Evolutionary conservation across 2,113 vertebrate genomes (phyloP).

Genomic region (Proterorhinus semilunaris): DNA sequence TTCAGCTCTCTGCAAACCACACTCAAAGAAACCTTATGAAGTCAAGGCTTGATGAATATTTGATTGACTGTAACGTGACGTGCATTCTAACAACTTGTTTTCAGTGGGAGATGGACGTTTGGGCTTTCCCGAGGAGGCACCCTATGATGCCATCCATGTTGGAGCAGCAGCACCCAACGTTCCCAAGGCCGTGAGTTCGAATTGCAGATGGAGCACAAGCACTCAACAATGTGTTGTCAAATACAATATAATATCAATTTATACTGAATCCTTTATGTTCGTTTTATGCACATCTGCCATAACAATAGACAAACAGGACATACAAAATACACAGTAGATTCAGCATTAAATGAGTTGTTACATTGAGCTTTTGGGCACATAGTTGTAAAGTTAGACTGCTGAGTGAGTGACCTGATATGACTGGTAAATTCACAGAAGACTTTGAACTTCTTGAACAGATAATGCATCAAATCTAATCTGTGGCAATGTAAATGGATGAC

Average conservation of each 20-base stretch:
- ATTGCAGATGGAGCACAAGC: not conserved
- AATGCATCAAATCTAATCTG: not conserved
- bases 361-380: too few species aligned
- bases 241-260: not conserved
- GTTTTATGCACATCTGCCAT: too few species aligned
- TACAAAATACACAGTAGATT: too few species aligned
- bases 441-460: not conserved
- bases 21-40: too few species aligned
- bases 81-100: slow-evolving; percentile 43
- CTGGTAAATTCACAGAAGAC: not conserved
- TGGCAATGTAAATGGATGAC: not conserved
- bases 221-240: not conserved
- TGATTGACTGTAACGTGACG: not conserved
- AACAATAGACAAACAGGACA: too few species aligned
- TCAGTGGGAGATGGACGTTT: slow-evolving; percentile 94
- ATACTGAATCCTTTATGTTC: too few species aligned
- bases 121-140: slow-evolving; percentile 88
- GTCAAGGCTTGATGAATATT: not conserved
- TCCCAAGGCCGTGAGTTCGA: slow-evolving; percentile 89
- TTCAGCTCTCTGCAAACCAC: too few species aligned
- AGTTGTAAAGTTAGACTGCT: too few species aligned
- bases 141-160: slow-evolving; percentile 96
- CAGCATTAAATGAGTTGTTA: too few species aligned
- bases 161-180: slow-evolving; percentile 93
- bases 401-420: not conserved